phyloP scores from a whole-genome alignment of 1,140 invertebrate genomes.

The Melitaea cinxia region DNA sequence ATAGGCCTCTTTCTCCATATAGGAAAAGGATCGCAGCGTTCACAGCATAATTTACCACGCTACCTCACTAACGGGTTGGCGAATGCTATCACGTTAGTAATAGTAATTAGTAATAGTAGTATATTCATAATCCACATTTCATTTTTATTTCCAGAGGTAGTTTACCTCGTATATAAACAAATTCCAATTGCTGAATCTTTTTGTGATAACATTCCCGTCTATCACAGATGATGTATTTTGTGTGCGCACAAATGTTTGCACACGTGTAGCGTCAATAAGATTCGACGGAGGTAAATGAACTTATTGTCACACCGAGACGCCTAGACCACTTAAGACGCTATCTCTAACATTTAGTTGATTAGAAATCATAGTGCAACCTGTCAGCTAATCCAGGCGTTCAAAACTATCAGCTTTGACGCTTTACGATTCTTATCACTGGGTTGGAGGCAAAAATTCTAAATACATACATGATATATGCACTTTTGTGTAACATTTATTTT shows the following conservation, averaged over 20 bases:
- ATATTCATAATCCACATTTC: too few relatives aligned
- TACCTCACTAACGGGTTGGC: too few relatives aligned
- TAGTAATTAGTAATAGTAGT: too few relatives aligned
- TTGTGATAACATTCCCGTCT: too few relatives aligned
- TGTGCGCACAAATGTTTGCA: neutral
- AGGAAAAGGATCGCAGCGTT: too few relatives aligned
- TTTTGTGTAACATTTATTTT: neutral
- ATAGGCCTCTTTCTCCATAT: too few relatives aligned
- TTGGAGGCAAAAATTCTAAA: neutral
- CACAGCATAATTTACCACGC: too few relatives aligned
- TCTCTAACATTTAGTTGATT: constrained; percentile 9
- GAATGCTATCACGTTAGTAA: too few relatives aligned
- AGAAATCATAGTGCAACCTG: neutral
- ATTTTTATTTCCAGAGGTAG: too few relatives aligned
- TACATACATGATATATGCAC: neutral
- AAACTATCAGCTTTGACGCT: neutral
- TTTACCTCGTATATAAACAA: too few relatives aligned
- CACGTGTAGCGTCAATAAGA: neutral
- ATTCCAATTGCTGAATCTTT: too few relatives aligned
- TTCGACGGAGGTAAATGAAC: constrained; percentile 2
- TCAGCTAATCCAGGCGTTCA: neutral
- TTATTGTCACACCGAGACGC: constrained; percentile 11
- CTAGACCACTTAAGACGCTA: constrained; percentile 3
- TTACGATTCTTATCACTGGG: constrained; percentile 2
- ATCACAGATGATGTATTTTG: neutral